Base-by-base conservation (phyloP, 1,140 invertebrate genomes). In the Drosophila pachea region DNA sequence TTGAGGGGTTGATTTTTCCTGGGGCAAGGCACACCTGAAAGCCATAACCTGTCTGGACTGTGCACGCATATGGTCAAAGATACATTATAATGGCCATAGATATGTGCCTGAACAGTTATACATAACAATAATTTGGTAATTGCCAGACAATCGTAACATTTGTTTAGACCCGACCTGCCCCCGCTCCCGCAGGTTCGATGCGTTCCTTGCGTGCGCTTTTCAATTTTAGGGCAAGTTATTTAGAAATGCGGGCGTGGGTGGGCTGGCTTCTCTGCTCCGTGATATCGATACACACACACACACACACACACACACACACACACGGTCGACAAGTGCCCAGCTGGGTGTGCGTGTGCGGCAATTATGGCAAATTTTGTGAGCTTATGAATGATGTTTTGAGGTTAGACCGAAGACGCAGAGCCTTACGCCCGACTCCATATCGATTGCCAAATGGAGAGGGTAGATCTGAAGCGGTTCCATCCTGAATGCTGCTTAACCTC, bases 61-160 rank as follows among this genome's bases (percentile, higher is more conserved):
- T 75, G 75, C 79, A 83, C 73, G 79, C 79, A 83, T 78, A 62
- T 73, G 58, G 61, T 72, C 82, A 74, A 70, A 84, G 79, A 86
- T 86, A 84, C 69, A 73, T 84, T 79, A 72, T 79, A 86, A 84
- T 84, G 76, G 76, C 48, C 73, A 58, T 66, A 76, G 79, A 79
- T 83, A 84, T 79, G 68, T 52, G 48, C 12, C 43, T 11, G 76
- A 78, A 67, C 76, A 66, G 76, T 77, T 79, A 84, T 84, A 86
- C 73, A 84, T 84, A 84, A 84, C 79, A 84, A 86, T 84, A 84
- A 84, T 84, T 84, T 78, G 79, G 81, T 84, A 84, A 84, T 84
- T 84, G 79, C 79, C 79, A 73, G 79, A 76, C 79, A 84, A 84
- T 84, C 79, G 81, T 84, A 84, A 71, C 81, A 84, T 84, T 84